Base-by-base conservation (phyloP, 2,113 vertebrate genomes). In the Hydrochoerus hydrochaeris region DNA sequence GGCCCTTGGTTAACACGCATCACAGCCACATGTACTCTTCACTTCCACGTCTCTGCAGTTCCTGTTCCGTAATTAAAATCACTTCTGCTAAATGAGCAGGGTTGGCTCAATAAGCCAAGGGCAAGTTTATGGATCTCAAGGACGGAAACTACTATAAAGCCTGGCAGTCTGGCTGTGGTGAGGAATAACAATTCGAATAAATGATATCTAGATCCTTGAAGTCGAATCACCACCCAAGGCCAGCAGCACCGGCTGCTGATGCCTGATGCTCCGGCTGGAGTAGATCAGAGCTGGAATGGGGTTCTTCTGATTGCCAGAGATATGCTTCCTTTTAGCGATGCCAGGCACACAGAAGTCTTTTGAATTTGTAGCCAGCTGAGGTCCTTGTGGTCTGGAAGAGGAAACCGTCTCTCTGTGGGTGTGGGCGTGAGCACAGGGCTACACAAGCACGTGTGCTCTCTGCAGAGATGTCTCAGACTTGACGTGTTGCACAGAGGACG, bases 121-220 rank as follows among this genome's bases (percentile, higher is more conserved):
- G 96, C 97, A 91, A 98, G 95, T 95, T 96, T 95, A 97, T 63
- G 88, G 96, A 97, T 49, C 95, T 95, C 32, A 97, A 97, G 44
- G 88, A 73, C 96, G 92, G 98, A 96, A 97, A 95, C 92, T 93
- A 88, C 95, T 95, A 97, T 92, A 97, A 96, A 94, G 97, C 97
- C 82, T 91, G 93, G 97, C 95, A 81, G 90, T 65, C 90, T 54
- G 52, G 90, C 90, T 0, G 0, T 49, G 67, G 96, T 24, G 75
- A 97, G 69, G 96, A 98, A 97, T 95, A 58, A 92, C 96, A 98
- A 98, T 98, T 93, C 97, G 97, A 96, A 83, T 95, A 98, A 98
- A 94, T 98, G 97, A 97, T 88, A 96, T 85, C 97, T 71, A 94
- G 94, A 96, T 91, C 97, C 97, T 97, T 94, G 91, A 85, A 63